These are phyloP conservation scores for Microplitis manilae DNA, from an alignment of 2,888 invertebrate species.

Conservation along the genomic window DNA sequence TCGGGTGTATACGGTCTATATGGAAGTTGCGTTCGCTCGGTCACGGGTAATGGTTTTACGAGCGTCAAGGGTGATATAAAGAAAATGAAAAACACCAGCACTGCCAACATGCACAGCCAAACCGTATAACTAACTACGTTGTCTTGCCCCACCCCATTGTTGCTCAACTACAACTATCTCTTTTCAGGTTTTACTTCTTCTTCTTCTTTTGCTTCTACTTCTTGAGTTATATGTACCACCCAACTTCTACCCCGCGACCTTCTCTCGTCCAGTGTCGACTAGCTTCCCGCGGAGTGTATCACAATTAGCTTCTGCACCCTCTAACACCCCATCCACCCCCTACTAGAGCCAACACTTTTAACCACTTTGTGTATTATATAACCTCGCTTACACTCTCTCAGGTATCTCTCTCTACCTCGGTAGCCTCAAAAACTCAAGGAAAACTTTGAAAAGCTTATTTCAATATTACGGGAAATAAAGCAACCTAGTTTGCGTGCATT, in stretches of 20 bases:
- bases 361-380: slow-evolving; percentile 35
- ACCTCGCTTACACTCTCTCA: slow-evolving; percentile 36
- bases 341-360: slow-evolving; percentile 15
- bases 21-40: slow-evolving; percentile 76
- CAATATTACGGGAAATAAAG: slow-evolving; percentile 61
- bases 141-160: slow-evolving; percentile 43
- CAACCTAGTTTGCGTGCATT: slow-evolving; percentile 43
- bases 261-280: slow-evolving; percentile 50
- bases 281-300: slow-evolving; percentile 69
- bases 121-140: slow-evolving; percentile 67
- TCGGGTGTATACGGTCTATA: slow-evolving; percentile 62
- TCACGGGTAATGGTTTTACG: slow-evolving; percentile 92
- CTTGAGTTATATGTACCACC: slow-evolving; percentile 61
- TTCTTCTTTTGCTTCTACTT: slow-evolving; percentile 39
- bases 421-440: slow-evolving; percentile 39
- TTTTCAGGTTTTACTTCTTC: slow-evolving; percentile 53
- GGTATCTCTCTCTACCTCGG: slow-evolving; percentile 40
- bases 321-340: slow-evolving; percentile 45
- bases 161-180: slow-evolving; percentile 54
- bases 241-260: slow-evolving; percentile 38
- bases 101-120: slow-evolving; percentile 67
- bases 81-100: slow-evolving; percentile 88
- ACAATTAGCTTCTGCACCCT: slow-evolving; percentile 67
- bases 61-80: slow-evolving; percentile 89
- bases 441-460: slow-evolving; percentile 62